Base-by-base conservation (phyloP, 1,140 invertebrate genomes). In the Sitophilus oryzae region DNA sequence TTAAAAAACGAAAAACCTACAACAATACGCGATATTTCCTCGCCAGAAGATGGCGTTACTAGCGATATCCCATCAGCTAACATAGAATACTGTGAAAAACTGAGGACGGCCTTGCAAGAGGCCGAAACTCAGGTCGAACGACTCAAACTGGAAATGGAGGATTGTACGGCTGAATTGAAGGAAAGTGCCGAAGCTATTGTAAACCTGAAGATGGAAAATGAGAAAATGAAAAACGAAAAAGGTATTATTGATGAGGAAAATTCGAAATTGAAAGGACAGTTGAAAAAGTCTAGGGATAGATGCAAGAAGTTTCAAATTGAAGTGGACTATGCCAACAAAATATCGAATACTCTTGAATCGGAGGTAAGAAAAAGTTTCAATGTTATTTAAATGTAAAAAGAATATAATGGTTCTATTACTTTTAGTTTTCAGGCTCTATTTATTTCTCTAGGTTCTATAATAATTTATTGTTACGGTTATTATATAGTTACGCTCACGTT, bases 151-250 rank as follows among this genome's bases (percentile, higher is more conserved):
- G 82, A 88, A 71, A 69, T 91, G 10, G 66, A 76, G 18, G 78
- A 82, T 63, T 88, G 86, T n/a, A 81, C 82, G 3, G 71, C 75
- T 49, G 83, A 89, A 70, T 81, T 91, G 59, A 77, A 82, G 34
- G 74, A 79, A 41, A 80, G 76, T 64, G 74, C 80, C 2, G 67
- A 70, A 19, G 34, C 83, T 1, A 76, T 86, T 20, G 76, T 82
- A 51, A 76, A 79, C 59, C 65, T 84, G 4, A 79, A 77, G 60
- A 58, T 67, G 14, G 25, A 72, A 68, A 61, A 72, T 56, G 66
- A 72, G 30, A 18, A 21, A 37, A 66, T 69, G 52, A 56, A 61
- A 54, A 69, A 61, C 56, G 63, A 66, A 50, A 48, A 61, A 21
- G 35, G 58, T 36, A 37, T 64, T 44, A 43, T 64, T 19, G 51